phyloP scores from a whole-genome alignment of 2,888 invertebrate species.

The Seira ritae region DNA sequence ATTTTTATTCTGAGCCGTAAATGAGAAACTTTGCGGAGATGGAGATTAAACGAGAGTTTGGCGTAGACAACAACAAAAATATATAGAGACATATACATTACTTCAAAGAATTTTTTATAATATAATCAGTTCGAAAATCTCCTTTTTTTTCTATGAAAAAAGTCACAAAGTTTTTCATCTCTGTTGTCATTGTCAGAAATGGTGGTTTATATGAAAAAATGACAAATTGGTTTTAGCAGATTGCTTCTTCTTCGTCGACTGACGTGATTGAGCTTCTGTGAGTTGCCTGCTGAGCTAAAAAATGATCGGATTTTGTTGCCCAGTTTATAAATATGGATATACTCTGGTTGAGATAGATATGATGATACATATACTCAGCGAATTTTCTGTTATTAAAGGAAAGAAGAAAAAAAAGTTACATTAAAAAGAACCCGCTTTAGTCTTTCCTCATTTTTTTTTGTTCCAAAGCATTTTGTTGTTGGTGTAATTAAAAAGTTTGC shows the following conservation, averaged over 20 bases:
- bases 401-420: neutral
- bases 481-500: slow-evolving; percentile 65
- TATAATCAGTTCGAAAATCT: neutral
- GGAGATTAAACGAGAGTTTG: too few relatives aligned
- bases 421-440: slow-evolving; percentile 20
- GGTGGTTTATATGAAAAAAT: slow-evolving; percentile 69
- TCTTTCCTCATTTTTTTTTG: slow-evolving; percentile 36
- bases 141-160: slow-evolving; percentile 16
- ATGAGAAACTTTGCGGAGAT: too few relatives aligned
- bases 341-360: too few relatives aligned
- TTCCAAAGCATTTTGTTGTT: slow-evolving; percentile 58
- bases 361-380: too few relatives aligned
- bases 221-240: slow-evolving; percentile 73
- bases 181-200: slow-evolving; percentile 70
- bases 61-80: too few relatives aligned
- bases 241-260: slow-evolving; percentile 42
- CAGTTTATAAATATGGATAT: neutral
- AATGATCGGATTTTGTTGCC: slow-evolving; percentile 47
- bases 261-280: slow-evolving; percentile 14
- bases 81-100: too few relatives aligned
- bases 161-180: slow-evolving; percentile 11
- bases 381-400: slow-evolving; percentile 9
- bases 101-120: too few relatives aligned
- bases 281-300: slow-evolving; percentile 52
- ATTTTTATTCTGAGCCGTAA: too few relatives aligned